Evolutionary conservation across 2,113 vertebrate genomes (phyloP), one percentile per base, ranked within the genome.

Genomic region (Petrocephalus microphthalmus): DNA sequence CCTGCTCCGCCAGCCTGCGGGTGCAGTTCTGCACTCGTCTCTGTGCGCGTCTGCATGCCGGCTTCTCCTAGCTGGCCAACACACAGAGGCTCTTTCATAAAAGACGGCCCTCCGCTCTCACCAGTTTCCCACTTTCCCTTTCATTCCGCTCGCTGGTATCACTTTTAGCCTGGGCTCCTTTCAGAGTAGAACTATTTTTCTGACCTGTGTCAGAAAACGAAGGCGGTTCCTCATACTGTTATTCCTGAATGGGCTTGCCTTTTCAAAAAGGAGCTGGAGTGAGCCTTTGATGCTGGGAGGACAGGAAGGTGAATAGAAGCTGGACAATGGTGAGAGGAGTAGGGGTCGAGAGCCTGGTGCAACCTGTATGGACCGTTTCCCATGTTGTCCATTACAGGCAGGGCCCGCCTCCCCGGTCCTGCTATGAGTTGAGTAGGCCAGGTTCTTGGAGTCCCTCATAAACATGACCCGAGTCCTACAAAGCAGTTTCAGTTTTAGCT

Each of bases 211-310:
- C 83, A 81, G 88, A 60, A 67, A 90, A 91, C 89, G 91, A 90
- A 56, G 89, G 85, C 89, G 87, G 84, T 91, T 91, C 91, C 89
- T 89, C 87, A 87, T 91, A 90, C 90, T 90, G 90, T 90, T 89
- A 90, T 90, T 92, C 87, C 89, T 92, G 89, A 91, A 92, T 90
- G 89, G 91, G 3, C 90, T 87, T 87, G 74, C 86, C 89, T 89
- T 89, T 90, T 89, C 52, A 89, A 88, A 89, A 74, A 47, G 42
- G 74, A 54, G 86, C 71, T 78, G 67, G 5, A 87, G 56, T 11
- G 74, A 87, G 90, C 78, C 91, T 94, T 93, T 92, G 92, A 93
- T 91, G 92, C 88, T 88, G 33, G 33, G 47, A 71, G 84, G 91
- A 88, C 85, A 86, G 91, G 90, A 88, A 85, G 56, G 88, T 92